These are phyloP conservation scores for Halcyon chelicuti DNA, from an alignment of 2,797 vertebrate species.

Conservation along the genomic window DNA sequence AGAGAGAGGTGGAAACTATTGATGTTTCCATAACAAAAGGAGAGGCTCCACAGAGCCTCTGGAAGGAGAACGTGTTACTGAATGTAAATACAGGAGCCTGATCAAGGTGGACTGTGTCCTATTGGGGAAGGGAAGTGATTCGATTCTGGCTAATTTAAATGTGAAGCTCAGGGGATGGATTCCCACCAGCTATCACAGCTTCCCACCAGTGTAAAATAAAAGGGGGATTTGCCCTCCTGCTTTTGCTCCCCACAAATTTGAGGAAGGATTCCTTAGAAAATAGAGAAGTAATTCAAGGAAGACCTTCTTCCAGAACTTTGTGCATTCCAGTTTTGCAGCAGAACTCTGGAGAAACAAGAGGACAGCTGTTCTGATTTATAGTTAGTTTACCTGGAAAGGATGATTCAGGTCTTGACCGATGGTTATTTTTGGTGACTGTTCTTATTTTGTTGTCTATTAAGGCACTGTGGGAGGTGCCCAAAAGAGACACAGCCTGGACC, in stretches of 20 bases:
- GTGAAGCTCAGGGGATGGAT: neutral
- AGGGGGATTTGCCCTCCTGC: neutral
- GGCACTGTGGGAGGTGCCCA: neutral
- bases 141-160: neutral
- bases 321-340: neutral
- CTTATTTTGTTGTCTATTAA: neutral
- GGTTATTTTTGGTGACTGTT: neutral
- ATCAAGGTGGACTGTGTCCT: neutral
- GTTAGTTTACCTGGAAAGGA: neutral
- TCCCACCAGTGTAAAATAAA: neutral
- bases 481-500: neutral
- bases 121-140: neutral
- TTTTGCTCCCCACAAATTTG: neutral
- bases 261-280: neutral
- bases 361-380: neutral
- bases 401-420: neutral
- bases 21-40: constrained; percentile 6
- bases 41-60: neutral
- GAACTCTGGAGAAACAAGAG: neutral
- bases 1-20: constrained; percentile 38
- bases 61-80: neutral
- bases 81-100: neutral
- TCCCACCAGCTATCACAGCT: neutral
- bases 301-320: neutral
- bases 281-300: neutral